These are phyloP conservation scores for Dorcus parallelipipedus DNA, from an alignment of 2,888 invertebrate genomes.

Conservation along the genomic window DNA sequence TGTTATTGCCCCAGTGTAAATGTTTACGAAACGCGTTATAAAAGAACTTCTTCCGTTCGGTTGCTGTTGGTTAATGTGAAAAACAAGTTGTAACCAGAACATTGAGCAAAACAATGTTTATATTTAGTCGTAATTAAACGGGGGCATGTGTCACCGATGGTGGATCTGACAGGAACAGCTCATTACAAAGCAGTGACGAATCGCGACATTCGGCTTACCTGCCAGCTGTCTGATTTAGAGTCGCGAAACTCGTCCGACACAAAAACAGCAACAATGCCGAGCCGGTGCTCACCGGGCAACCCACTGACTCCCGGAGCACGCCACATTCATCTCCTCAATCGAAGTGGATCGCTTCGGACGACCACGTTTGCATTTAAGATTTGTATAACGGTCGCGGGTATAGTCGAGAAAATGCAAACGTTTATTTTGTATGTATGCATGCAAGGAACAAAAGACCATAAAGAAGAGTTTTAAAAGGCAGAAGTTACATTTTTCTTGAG, in stretches of 20 bases:
- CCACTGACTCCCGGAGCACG: conserved; percentile 23
- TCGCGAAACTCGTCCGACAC: conserved; percentile 37
- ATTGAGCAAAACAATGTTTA: too few relatives aligned
- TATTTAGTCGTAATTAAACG: background rate
- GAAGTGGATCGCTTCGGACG: conserved; percentile 10
- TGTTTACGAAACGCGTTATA: too few relatives aligned
- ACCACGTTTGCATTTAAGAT: conserved; percentile 16
- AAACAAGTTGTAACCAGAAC: too few relatives aligned
- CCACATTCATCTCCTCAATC: conserved; percentile 7
- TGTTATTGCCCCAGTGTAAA: too few relatives aligned
- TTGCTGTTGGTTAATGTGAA: too few relatives aligned
- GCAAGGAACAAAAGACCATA: too few relatives aligned
- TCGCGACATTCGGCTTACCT: conserved; percentile 12
- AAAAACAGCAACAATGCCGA: conserved; percentile 37
- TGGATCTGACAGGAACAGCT: background rate
- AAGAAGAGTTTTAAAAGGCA: too few relatives aligned
- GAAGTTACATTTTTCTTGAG: background rate
- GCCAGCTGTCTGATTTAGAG: conserved; percentile 29
- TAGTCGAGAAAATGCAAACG: conserved; percentile 5
- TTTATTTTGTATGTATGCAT: background rate
- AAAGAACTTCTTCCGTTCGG: too few relatives aligned
- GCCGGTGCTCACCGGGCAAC: conserved; percentile 27
- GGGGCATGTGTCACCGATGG: background rate
- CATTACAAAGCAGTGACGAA: conserved; percentile 15
- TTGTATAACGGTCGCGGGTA: conserved; percentile 12